These are phyloP conservation scores for Drosophila leontia DNA, from an alignment of 1,140 invertebrate species.

Conservation along the genomic window DNA sequence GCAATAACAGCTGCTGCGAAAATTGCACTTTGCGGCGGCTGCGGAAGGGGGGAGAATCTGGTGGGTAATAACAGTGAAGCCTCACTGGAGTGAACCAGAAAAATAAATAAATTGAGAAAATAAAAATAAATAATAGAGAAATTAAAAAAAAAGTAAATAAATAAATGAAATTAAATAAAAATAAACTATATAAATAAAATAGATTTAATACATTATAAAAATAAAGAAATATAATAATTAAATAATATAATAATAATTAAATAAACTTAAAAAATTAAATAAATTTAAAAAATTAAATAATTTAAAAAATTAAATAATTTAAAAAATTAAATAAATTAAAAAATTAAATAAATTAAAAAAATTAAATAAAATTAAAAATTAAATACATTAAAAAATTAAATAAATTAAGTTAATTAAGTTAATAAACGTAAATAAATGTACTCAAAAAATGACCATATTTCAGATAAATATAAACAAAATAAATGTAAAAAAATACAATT, in stretches of 20 bases:
- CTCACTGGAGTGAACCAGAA: neutral
- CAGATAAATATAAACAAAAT: too few relatives aligned
- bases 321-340: too few relatives aligned
- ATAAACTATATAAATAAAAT: neutral
- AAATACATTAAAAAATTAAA: too few relatives aligned
- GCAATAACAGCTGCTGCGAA: constrained; percentile 47
- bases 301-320: neutral
- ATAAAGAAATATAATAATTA: too few relatives aligned
- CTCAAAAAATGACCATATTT: too few relatives aligned
- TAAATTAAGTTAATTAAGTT: too few relatives aligned
- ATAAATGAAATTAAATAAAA: too few relatives aligned
- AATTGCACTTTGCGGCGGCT: constrained; percentile 47
- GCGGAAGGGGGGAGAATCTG: neutral
- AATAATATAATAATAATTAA: too few relatives aligned
- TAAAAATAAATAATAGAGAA: neutral
- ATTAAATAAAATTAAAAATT: neutral
- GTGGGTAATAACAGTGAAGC: neutral
- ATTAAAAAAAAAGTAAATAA: neutral
- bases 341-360: neutral
- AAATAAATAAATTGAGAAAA: neutral
- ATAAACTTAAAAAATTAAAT: neutral
- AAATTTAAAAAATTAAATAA: neutral
- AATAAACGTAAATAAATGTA: neutral
- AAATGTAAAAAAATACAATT: neutral
- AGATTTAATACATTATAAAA: neutral